Evolutionary conservation across 2,113 vertebrate genomes (phyloP).

Genomic region (Prionailurus bengalensis): DNA sequence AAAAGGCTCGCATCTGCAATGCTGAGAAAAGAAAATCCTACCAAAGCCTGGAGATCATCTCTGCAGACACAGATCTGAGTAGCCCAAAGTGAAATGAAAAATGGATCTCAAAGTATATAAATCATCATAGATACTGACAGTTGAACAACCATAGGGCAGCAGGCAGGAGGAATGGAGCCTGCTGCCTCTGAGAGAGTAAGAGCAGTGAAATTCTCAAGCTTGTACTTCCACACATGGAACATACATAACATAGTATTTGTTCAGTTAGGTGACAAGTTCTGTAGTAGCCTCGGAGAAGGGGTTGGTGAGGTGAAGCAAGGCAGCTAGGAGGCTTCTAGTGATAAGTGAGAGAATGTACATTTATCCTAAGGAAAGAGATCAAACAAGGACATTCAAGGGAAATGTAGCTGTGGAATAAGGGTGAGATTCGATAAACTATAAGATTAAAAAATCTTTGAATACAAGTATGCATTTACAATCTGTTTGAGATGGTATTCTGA

Average conservation of each 20-base stretch:
- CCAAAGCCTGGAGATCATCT: conserved; percentile 25
- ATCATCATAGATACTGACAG: neutral
- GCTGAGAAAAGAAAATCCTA: conserved; percentile 17
- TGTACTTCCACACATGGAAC: neutral
- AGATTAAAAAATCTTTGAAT: neutral
- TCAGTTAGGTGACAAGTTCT: neutral
- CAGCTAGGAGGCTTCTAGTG: neutral
- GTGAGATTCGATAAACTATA: neutral
- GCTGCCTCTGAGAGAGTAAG: neutral
- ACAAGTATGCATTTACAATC: neutral
- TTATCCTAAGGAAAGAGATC: neutral
- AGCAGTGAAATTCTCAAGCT: neutral
- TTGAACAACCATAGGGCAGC: neutral
- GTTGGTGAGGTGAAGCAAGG: neutral
- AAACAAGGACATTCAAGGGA: neutral
- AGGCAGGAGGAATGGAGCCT: neutral
- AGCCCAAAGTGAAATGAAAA: conserved; percentile 22
- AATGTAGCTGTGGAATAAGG: neutral
- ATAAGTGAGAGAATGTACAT: neutral
- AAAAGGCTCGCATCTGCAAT: neutral
- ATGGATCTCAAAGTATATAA: neutral
- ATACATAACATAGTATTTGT: neutral
- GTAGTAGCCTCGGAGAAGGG: neutral
- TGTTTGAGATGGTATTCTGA: neutral
- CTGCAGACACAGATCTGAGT: neutral